These are phyloP conservation scores for Ciconia nigra DNA, from an alignment of 2,797 vertebrate genomes.

Conservation along the genomic window DNA sequence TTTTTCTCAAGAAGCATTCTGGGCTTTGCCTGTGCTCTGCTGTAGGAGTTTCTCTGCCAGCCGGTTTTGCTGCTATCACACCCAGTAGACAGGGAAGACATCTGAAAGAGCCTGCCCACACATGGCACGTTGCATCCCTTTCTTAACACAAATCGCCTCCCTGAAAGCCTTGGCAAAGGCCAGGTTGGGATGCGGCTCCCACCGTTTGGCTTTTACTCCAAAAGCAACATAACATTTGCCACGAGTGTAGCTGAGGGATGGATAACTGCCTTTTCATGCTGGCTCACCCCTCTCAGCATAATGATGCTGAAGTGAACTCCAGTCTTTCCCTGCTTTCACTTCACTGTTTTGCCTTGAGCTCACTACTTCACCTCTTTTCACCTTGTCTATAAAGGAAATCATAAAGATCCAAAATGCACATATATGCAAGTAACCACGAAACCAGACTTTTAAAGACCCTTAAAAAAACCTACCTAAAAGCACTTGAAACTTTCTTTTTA, in stretches of 20 bases:
- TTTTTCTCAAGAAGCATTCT: background rate
- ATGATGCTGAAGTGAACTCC: background rate
- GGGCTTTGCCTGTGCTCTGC: background rate
- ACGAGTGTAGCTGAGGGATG: background rate
- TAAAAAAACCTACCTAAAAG: background rate
- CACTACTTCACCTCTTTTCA: background rate
- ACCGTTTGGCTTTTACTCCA: background rate
- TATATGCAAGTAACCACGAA: background rate
- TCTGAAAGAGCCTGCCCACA: background rate
- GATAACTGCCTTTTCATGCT: background rate
- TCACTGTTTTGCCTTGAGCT: background rate
- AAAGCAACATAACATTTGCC: background rate
- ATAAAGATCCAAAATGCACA: background rate
- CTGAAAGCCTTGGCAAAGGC: background rate
- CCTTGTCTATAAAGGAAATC: background rate
- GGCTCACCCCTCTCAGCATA: background rate
- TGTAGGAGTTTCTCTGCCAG: background rate
- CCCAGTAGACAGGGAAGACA: background rate
- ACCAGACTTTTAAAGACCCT: background rate
- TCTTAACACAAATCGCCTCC: background rate
- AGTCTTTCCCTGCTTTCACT: background rate
- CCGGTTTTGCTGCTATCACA: background rate
- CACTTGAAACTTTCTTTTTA: background rate
- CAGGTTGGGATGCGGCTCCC: background rate
- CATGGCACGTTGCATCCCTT: background rate